phyloP scores from a whole-genome alignment of 37 sponge, comb jelly and placozoan genomes.

The Halichondria panicea region DNA sequence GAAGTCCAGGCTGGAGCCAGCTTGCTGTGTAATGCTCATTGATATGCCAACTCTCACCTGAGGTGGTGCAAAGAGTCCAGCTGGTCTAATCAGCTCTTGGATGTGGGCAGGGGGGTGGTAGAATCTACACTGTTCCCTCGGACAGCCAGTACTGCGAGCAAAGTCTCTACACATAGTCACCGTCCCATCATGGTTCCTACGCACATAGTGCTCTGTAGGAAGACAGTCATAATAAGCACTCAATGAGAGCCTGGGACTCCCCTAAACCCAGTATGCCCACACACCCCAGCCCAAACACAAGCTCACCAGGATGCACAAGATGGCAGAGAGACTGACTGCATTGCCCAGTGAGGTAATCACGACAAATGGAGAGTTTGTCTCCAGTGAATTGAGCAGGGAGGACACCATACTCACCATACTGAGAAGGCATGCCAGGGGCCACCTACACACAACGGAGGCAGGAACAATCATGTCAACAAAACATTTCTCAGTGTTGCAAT shows the following conservation, averaged over 20 bases:
- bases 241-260: not conserved
- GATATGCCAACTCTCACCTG: not conserved
- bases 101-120: constrained; percentile 72
- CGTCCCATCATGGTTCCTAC: constrained; percentile 37
- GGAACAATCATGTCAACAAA: too few relatives aligned
- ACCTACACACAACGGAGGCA: too few relatives aligned
- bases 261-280: not conserved
- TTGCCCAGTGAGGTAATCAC: constrained; percentile 41
- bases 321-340: constrained; percentile 56
- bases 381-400: too few relatives aligned
- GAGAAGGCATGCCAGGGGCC: not conserved
- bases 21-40: not conserved
- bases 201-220: constrained; percentile 36
- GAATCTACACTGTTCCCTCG: constrained; percentile 43
- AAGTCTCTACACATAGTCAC: constrained; percentile 53
- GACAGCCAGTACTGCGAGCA: constrained; percentile 51
- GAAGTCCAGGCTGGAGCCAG: not conserved
- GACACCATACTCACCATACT: not conserved
- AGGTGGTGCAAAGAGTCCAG: not conserved
- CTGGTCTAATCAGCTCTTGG: constrained; percentile 5
- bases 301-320: constrained; percentile 69
- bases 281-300: not conserved
- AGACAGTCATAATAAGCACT: not conserved
- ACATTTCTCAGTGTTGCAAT: too few relatives aligned
- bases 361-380: constrained; percentile 59